Evolutionary conservation across 2,888 invertebrate genomes (phyloP).

Genomic region (Rotaria sp.): DNA sequence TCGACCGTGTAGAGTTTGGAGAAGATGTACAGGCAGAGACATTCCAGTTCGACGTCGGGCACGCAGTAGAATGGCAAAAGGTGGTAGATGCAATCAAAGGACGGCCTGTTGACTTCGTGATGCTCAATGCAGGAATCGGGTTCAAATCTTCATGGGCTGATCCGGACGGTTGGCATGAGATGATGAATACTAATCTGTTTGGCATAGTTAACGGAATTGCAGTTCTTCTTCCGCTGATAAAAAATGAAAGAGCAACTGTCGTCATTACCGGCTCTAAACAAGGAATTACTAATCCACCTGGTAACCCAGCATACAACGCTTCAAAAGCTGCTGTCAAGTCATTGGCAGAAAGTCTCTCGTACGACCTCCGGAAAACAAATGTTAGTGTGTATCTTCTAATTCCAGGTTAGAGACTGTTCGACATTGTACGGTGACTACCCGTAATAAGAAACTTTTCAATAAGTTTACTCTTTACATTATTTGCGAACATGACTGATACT

Average conservation of each 20-base stretch:
- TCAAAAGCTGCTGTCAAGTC: slow-evolving; percentile 11
- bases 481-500: not conserved
- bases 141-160: not conserved
- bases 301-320: slow-evolving; percentile 18
- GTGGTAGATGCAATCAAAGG: not conserved
- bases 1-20: not conserved
- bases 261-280: slow-evolving; percentile 19
- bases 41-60: not conserved
- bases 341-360: not conserved
- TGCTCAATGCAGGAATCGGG: slow-evolving; percentile 3
- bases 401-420: not conserved
- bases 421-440: no score
- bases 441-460: no score
- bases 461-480: no score
- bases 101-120: not conserved
- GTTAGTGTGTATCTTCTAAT: not conserved
- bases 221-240: not conserved
- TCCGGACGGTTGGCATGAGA: not conserved
- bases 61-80: not conserved
- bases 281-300: slow-evolving; percentile 27
- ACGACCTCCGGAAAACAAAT: slow-evolving; percentile 1
- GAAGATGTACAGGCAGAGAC: not conserved
- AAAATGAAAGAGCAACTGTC: not conserved
- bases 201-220: not conserved
- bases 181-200: not conserved